These are phyloP conservation scores for Reinhardtius hippoglossoides DNA, from an alignment of 2,113 vertebrate species.

Conservation along the genomic window DNA sequence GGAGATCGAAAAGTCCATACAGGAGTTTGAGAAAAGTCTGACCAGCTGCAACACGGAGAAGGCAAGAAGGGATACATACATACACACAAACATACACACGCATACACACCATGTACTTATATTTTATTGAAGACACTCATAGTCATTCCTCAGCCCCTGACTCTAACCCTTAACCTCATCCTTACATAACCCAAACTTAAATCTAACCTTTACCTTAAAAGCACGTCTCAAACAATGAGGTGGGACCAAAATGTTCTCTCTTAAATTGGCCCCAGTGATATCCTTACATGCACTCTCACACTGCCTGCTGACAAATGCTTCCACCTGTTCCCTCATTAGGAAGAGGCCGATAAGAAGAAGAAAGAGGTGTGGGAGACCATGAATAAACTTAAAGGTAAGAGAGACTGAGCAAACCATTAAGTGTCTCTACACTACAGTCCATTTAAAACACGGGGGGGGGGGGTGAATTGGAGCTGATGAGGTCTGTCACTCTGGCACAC, in stretches of 20 bases:
- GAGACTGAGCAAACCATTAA: no score
- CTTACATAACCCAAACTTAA: no score
- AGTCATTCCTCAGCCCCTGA: no score
- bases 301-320: background rate
- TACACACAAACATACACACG: constrained; percentile 5
- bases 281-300: background rate
- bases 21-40: background rate
- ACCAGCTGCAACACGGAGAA: constrained; percentile 59
- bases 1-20: rapidly evolving
- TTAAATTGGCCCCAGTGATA: no score
- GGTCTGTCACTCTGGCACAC: background rate
- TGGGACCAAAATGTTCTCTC: no score
- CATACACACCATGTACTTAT: no score
- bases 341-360: constrained; percentile 19
- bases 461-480: background rate
- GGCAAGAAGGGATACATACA: constrained; percentile 49
- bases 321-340: constrained; percentile 52
- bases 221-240: no score
- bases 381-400: constrained; percentile 61
- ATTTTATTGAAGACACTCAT: no score
- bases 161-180: no score
- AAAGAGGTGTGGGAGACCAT: background rate
- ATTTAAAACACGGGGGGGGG: background rate
- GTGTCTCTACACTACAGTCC: background rate
- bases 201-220: no score